phyloP scores from a whole-genome alignment of 1,140 invertebrate species.

The Diorhabda elongata region DNA sequence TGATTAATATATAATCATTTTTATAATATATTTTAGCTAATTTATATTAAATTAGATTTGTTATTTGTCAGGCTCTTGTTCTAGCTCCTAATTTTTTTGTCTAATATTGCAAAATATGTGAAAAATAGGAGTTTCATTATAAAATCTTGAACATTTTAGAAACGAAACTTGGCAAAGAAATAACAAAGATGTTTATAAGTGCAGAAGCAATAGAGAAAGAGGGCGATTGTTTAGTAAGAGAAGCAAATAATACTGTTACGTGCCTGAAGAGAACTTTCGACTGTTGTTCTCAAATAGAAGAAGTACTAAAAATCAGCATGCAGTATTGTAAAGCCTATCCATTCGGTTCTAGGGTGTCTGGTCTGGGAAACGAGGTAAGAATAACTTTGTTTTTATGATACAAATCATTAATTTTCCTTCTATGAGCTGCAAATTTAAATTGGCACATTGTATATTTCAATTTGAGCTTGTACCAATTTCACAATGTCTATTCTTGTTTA shows the following conservation, averaged over 20 bases:
- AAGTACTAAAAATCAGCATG: constrained; percentile 24
- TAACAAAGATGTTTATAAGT: constrained; percentile 30
- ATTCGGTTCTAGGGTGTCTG: constrained; percentile 51
- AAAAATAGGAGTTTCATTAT: too few relatives aligned
- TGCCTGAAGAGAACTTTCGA: constrained; percentile 22
- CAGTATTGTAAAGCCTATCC: constrained; percentile 41
- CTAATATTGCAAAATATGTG: too few relatives aligned
- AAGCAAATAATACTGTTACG: constrained; percentile 28
- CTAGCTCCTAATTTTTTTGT: too few relatives aligned
- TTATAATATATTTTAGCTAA: too few relatives aligned
- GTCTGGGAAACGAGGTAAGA: constrained; percentile 41
- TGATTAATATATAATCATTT: too few relatives aligned
- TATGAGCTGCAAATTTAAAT: too few relatives aligned
- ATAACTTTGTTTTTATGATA: neutral
- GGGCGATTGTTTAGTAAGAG: constrained; percentile 18
- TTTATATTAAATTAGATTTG: too few relatives aligned
- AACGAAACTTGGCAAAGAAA: constrained; percentile 24
- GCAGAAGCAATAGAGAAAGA: constrained; percentile 22
- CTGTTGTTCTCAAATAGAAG: constrained; percentile 34
- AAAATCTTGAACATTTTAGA: constrained; percentile 16
- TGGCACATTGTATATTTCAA: too few relatives aligned
- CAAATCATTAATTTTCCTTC: too few relatives aligned
- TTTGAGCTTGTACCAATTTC: too few relatives aligned
- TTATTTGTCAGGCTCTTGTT: too few relatives aligned
- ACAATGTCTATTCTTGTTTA: too few relatives aligned